Evolutionary conservation across 2,113 vertebrate genomes (phyloP), one percentile per base, ranked within the genome.

Genomic region (Zosterops japonicus): DNA sequence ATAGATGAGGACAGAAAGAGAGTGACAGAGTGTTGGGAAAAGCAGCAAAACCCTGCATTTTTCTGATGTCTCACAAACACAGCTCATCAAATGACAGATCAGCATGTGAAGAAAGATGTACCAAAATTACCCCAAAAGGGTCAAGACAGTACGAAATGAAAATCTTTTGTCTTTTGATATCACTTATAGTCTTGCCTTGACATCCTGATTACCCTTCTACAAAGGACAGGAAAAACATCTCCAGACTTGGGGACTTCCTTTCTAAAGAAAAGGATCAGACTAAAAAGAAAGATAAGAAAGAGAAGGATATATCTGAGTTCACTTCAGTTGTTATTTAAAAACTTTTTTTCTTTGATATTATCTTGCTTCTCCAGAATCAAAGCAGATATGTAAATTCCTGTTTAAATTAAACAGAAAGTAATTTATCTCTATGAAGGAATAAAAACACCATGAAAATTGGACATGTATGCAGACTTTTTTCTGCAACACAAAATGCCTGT

Each of bases 391-490:
- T 91, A 31, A 70, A 93, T 94, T 95, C 44, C 49, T 93, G 53
- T 95, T 96, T 91, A 97, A 97, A 97, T 83, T 97, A 81, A 95
- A 74, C n/a, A 96, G 84, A 96, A 97, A 95, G 69, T 87, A 94
- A 91, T 96, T 97, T 96, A 86, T 96, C 52, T 96, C 74, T 80
- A 36, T 69, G 36, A 97, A 96, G 72, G 44, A 98, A 97, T 96
- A 97, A 97, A 97, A 96, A 36, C 71, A 93, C 64, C 65, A 87
- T 83, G 67, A 81, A 25, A 82, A 89, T 23, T 68, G 7, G 79
- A 94, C 93, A 50, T 5, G 11, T 53, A 77, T 87, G 89, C 88
- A 97, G 74, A 60, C 87, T 69, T 94, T 93, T 63, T 94, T 96
- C 72, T 83, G 91, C 42, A 91, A 90, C 17, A 80, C 28, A 65